Percentiles rank a stretch among this genome's conserved stretches.
Conservation (phyloP, 2,888 invertebrate species). For the Cyclophora punctaria region DNA sequence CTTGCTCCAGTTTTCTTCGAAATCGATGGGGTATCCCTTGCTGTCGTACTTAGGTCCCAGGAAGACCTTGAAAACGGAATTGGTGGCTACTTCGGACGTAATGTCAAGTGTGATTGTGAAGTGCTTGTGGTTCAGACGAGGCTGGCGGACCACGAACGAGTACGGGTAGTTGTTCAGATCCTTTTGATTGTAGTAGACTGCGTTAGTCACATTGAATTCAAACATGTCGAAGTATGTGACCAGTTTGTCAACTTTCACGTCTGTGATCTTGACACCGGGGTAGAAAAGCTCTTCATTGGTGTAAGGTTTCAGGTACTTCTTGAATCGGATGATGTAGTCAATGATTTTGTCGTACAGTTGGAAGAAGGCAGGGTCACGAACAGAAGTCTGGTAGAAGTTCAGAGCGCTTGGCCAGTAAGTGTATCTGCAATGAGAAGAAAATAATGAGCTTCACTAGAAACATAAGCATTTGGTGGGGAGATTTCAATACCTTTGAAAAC, state of each 20-base stretch:
- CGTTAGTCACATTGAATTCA: constrained; percentile 77
- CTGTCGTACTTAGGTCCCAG: constrained; percentile 81
- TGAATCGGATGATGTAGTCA: constrained; percentile 76
- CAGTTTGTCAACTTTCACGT: constrained; percentile 76
- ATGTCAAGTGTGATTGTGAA: constrained; percentile 78
- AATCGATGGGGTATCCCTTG: constrained; percentile 60
- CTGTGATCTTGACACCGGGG: constrained; percentile 76
- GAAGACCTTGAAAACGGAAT: constrained; percentile 78
- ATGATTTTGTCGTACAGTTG: constrained; percentile 78
- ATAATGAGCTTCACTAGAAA: too few species aligned
- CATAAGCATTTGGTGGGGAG: too few species aligned
- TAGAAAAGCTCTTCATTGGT: constrained; percentile 71
- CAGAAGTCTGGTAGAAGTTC: constrained; percentile 77
- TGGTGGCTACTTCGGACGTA: constrained; percentile 72
- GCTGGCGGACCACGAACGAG: constrained; percentile 76
- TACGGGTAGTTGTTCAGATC: constrained; percentile 47
- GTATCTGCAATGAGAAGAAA: constrained; percentile 35
- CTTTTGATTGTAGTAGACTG: constrained; percentile 39
- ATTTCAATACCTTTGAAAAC: too few species aligned
- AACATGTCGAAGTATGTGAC: constrained; percentile 80
- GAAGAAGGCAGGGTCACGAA: constrained; percentile 83
- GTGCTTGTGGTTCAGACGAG: constrained; percentile 81
- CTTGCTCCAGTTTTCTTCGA: constrained; percentile 74
- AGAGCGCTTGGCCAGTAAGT: constrained; percentile 73
- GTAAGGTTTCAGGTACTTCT: constrained; percentile 75